Base-by-base conservation (phyloP, 2,888 invertebrate genomes). In the Xanthia togata region DNA sequence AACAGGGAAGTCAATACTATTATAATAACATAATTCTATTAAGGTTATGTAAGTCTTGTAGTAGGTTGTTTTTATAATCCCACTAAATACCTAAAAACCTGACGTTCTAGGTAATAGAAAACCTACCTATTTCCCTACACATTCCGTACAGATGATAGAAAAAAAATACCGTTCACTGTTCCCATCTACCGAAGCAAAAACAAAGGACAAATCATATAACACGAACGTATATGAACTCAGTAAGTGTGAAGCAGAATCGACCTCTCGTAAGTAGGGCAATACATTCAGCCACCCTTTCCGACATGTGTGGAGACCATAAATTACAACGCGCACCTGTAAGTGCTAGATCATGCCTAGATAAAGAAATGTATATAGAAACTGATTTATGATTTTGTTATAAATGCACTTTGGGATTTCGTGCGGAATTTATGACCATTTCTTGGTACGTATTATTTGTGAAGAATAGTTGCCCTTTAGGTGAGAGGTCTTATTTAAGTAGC, bases 251-350 rank as follows among this genome's bases (percentile, higher is more conserved):
- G 89, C 89, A 89, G 90, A 90, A 92, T 93, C 92, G 92, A 92
- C 93, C 94, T 88, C 90, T 87, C 73, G 91, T 93, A 94, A 94
- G 93, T 94, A 91, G 93, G 92, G 93, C 93, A 94, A 95, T 94
- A 94, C 94, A 94, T 94, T 93, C 92, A 91, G 89, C 90, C 88
- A 89, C 93, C 93, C 93, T 93, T 93, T 90, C 91, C 91, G 88
- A 90, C 95, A 94, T 92, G 92, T 95, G 94, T 92, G 93, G 90
- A 91, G 88, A 90, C 88, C 93, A 94, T 95, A 95, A 95, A 95
- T 95, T 92, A 93, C 91, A 89, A 85, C 87, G 91, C 93, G 91
- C 94, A 95, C 95, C 95, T 95, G 95, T 92, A 93, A 93, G 93
- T 92, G 92, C 93, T 92, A 93, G 95, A 94, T 94, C 91, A 93